Evolutionary conservation across 2,797 vertebrate species (phyloP).

Genomic region (Chiloscyllium punctatum): DNA sequence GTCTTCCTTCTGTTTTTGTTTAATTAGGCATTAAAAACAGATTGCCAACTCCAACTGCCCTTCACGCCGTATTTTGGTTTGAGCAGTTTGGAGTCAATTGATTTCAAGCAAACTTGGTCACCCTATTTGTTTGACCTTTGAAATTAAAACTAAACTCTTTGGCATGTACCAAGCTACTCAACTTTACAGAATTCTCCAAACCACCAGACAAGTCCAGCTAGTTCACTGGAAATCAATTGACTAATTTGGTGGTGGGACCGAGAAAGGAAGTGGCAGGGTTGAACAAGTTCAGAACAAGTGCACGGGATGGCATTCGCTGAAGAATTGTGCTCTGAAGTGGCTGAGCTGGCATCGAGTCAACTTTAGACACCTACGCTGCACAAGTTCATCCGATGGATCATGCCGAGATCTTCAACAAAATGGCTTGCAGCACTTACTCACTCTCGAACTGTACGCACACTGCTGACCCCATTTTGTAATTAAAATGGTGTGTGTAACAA

Average conservation of each 20-base stretch:
- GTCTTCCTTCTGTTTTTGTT: no score
- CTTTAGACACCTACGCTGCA: background rate
- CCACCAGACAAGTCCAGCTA: no score
- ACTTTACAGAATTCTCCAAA: background rate
- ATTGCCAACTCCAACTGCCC: no score
- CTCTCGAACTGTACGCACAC: no score
- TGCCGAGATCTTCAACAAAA: background rate
- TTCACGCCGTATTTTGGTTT: no score
- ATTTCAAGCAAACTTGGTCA: no score
- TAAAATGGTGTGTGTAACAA: background rate
- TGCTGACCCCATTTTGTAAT: background rate
- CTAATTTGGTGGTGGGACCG: background rate
- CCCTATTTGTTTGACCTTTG: background rate
- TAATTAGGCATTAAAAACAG: no score
- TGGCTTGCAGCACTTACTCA: background rate
- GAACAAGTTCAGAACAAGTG: no score
- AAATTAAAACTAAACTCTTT: background rate
- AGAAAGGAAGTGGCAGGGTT: no score
- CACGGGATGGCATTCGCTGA: background rate
- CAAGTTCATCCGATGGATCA: background rate
- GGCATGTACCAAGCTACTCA: background rate
- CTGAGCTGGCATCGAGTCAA: background rate
- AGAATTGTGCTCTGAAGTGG: background rate
- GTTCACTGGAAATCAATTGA: no score
- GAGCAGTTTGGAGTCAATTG: no score